Base-by-base conservation (phyloP, 2,113 vertebrate species). In the Aix galericulata region DNA sequence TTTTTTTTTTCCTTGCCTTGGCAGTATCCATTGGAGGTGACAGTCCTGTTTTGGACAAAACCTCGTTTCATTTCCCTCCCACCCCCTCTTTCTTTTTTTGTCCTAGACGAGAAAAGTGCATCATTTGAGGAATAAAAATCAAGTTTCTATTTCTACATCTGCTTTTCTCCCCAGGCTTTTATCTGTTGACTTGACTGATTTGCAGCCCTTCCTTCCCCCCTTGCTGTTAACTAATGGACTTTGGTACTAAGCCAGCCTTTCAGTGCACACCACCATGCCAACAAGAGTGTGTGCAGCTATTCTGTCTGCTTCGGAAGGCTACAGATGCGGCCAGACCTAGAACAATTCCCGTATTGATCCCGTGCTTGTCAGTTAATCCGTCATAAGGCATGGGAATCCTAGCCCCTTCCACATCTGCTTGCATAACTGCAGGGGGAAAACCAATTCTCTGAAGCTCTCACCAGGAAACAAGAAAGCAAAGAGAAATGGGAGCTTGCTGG, bases 381-480 rank as follows among this genome's bases (percentile, higher is more conserved):
- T 98, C 96, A 95, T 44, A 95, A 97, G 86, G 93, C 97, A 96
- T 97, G 98, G 96, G 97, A 98, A 98, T 96, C 86, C 80, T 96
- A 97, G 96, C 95, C 85, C 91, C 97, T 77, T 91, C 96, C 97
- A 97, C 97, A 98, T 98, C 97, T 98, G 97, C 95, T 98, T 62
- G 85, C 95, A 96, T 93, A 94, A 95, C 97, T 77, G 85, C 91
- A 95, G 97, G 95, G 97, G 92, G 29, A 68, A 94, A 94, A 95
- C 89, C 91, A 96, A 88, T 89, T 97, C 91, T 92, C 95, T 92
- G 82, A 97, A 97, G 91, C 91, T 96, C 97, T 96, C 93, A 96
- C 91, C 82, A 60, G 62, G 93, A 95, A 97, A 95, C 93, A 82
- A 38, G 92, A 94, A 94, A 94, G 71, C 83, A 86, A 71, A 94